Base-by-base conservation (phyloP, 2,888 invertebrate genomes). In the Thecocarcelia acutangulata region DNA sequence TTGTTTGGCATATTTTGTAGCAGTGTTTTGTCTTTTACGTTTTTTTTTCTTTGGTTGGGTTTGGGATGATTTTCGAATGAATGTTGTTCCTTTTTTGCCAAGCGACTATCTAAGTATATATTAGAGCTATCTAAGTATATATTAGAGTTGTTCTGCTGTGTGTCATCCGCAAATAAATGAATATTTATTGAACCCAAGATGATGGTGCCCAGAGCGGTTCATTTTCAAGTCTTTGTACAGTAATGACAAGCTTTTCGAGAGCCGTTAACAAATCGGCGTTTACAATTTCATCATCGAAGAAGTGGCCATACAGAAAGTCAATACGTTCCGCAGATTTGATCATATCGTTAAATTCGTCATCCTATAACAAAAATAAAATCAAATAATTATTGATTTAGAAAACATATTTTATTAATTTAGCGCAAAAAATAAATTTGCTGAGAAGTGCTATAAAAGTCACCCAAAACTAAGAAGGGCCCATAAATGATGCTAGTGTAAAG, bases 191-290 rank as follows among this genome's bases (percentile, higher is more conserved):
- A 85, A 97, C 96, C 98, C 98, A 98, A 8, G 96, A 95, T 46
- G 96, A 95, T 37, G 99, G 98, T 46, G 98, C 98, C 98, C 98
- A 99, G 15, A 97, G 93, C 0, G 98, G 97, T 88, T 98, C 97
- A 0, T 95, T 95, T 91, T 98, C 98, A 33, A 98, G 94, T 85
- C 95, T 93, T 91, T 96, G 95, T 40, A 96, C 95, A 54, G 95
- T 93, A 86, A 94, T 93, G 73, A 97, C 93, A 19, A 99, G 93
- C 87, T 96, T 96, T 86, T 96, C 95, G 86, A 98, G 95, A 19
- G 98, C 96, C 77, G 93, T 92, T 0, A 96, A 94, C 78, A 99
- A 92, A 87, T 98, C 97, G 37, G 95, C 97, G 89, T 99, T 99
- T n/a, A 97, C 93, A 68, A 99, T 96, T 85, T 94, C 94, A 87